phyloP scores from a whole-genome alignment of 2,113 vertebrate genomes.

The Eubucco bourcierii region DNA sequence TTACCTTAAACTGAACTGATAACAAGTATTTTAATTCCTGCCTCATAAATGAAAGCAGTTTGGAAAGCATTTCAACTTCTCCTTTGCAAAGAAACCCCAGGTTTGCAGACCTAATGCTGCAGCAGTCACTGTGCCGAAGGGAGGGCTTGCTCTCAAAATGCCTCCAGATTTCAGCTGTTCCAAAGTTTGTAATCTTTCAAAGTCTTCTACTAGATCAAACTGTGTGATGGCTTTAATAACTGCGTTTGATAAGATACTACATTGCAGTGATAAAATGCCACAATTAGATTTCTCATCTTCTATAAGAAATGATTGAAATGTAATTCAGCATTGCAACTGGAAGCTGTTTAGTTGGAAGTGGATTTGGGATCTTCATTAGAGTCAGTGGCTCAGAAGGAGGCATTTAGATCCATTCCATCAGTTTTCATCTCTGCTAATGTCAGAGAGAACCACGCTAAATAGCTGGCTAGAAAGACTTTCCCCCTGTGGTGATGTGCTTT shows the following conservation, averaged over 20 bases:
- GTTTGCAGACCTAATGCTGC: not conserved
- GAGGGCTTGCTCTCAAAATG: fast-evolving
- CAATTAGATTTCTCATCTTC: constrained; percentile 42
- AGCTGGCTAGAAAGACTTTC: constrained; percentile 14
- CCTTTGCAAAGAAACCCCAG: not conserved
- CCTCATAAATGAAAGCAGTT: not conserved
- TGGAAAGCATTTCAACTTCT: not conserved
- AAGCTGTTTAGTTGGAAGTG: constrained; percentile 19
- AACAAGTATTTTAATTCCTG: not conserved
- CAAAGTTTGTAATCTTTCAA: constrained; percentile 6
- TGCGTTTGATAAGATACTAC: not conserved
- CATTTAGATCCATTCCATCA: constrained; percentile 55
- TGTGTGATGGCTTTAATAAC: not conserved
- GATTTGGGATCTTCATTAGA: constrained; percentile 64
- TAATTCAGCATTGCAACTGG: not conserved
- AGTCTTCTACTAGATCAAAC: not conserved
- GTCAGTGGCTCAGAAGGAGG: constrained; percentile 51
- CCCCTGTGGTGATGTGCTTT: constrained; percentile 1
- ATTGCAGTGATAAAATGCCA: not conserved
- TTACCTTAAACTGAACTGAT: not conserved
- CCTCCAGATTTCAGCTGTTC: not conserved
- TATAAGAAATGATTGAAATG: constrained; percentile 25
- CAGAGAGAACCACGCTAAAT: constrained; percentile 36
- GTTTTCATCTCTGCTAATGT: constrained; percentile 45
- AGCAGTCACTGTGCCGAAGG: not conserved